phyloP scores from a whole-genome alignment of 2,888 invertebrate species.

The Parnassius apollo region DNA sequence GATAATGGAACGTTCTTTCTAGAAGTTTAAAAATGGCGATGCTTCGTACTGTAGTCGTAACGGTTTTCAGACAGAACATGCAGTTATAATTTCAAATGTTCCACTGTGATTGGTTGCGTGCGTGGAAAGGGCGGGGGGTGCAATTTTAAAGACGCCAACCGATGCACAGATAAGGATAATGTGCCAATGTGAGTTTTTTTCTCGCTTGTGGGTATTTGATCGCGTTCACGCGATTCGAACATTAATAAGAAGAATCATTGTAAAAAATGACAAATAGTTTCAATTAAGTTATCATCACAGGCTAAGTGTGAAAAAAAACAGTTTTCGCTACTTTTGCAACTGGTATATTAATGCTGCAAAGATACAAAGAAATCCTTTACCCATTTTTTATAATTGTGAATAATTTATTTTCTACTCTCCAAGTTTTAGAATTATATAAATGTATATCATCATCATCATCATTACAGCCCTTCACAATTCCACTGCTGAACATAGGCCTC shows the following conservation, averaged over 20 bases:
- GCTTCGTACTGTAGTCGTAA: constrained; percentile 47
- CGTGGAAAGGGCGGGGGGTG: constrained; percentile 43
- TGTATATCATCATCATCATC: too few relatives aligned
- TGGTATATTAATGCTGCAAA: too few relatives aligned
- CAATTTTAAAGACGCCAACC: constrained; percentile 49
- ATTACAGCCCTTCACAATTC: too few relatives aligned
- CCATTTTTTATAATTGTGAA: too few relatives aligned
- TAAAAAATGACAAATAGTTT: constrained; percentile 7
- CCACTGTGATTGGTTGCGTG: constrained; percentile 61
- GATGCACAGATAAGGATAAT: constrained; percentile 46
- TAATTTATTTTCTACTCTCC: too few relatives aligned
- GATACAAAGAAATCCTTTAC: too few relatives aligned
- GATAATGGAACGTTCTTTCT: not conserved
- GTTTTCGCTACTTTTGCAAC: too few relatives aligned
- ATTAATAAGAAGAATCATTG: constrained; percentile 27
- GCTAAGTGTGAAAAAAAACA: too few relatives aligned
- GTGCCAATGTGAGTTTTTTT: constrained; percentile 41
- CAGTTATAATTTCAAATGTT: constrained; percentile 65
- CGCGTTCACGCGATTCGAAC: constrained; percentile 25
- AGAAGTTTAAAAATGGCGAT: constrained; percentile 36
- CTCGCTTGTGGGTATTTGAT: constrained; percentile 5
- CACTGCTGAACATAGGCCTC: too few relatives aligned
- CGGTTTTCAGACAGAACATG: constrained; percentile 53
- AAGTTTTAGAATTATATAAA: too few relatives aligned
- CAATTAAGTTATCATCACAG: too few relatives aligned